Evolutionary conservation across 2,113 vertebrate species (phyloP), one percentile per base, ranked within the genome.

Genomic region (Desmodus rotundus): DNA sequence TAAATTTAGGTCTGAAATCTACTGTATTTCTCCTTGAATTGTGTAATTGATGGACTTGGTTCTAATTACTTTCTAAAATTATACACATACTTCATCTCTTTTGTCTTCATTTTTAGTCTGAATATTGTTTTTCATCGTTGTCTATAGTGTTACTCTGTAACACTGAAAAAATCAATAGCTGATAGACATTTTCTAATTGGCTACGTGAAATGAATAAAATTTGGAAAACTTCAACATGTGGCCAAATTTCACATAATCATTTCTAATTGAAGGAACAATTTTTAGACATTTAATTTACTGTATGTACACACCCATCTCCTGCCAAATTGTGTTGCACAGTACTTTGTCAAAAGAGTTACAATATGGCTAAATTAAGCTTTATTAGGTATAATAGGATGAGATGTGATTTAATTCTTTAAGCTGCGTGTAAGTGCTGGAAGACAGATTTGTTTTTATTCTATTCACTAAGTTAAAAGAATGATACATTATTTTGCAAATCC

Each of bases 401-500:
- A 77, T 67, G 76, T 70, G 50, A 65, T 92, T 97, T 97, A 45
- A 93, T 97, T 98, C 83, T 93, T 97, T 94, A 84, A 38, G 58
- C 58, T 97, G 65, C 87, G 78, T 84, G 0, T 91, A 74, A 97
- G 45, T 91, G 31, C 47, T 95, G 54, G 52, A 67, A 96, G 26
- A 96, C 97, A 93, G 91, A 96, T 97, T 96, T 98, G 52, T 85
- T 97, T 98, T 96, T n/a, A 9, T 97, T 97, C 92, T 86, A 97
- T 89, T 52, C 70, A 81, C 54, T 74, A 91, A 96, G 67, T 83
- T 97, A 89, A 87, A 89, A 94, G 58, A 97, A 78, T 83, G 85
- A 93, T 95, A 80, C 19, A 96, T 91, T 97, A 85, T 95, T 98
- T 96, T 97, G 56, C 45, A 94, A 97, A 87, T 95, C 81, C 92